Conservation (phyloP, 2,888 invertebrate species). For the Euclidia mi region DNA sequence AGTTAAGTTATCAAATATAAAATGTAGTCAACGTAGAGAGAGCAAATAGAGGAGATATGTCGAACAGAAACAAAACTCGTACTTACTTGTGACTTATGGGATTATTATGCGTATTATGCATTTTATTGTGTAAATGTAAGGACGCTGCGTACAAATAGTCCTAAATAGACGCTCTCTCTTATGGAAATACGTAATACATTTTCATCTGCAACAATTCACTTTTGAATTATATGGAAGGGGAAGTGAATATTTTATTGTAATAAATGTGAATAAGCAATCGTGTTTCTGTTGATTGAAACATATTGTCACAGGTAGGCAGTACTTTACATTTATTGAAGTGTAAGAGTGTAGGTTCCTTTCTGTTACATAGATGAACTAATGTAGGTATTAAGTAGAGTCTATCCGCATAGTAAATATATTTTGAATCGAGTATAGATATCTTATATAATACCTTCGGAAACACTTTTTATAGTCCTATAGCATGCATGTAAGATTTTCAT, state of each 20-base stretch:
- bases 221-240: constrained; percentile 16
- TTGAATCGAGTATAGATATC: too few relatives aligned
- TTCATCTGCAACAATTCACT: constrained; percentile 9
- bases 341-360: too few relatives aligned
- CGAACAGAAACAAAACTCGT: constrained; percentile 65
- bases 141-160: constrained; percentile 76
- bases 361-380: too few relatives aligned
- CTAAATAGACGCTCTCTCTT: constrained; percentile 71
- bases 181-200: constrained; percentile 64
- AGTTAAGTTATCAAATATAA: background rate
- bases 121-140: constrained; percentile 73
- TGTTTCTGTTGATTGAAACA: background rate
- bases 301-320: background rate
- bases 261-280: background rate
- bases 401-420: too few relatives aligned
- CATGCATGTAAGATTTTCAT: too few relatives aligned
- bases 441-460: too few relatives aligned
- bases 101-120: constrained; percentile 74
- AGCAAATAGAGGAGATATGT: constrained; percentile 30
- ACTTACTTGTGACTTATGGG: constrained; percentile 69
- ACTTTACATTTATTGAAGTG: too few relatives aligned
- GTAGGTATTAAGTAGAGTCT: too few relatives aligned
- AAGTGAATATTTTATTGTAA: background rate
- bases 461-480: too few relatives aligned
- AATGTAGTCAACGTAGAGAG: constrained; percentile 26